Base-by-base conservation (phyloP, 2,113 vertebrate genomes). In the Turnix velox region DNA sequence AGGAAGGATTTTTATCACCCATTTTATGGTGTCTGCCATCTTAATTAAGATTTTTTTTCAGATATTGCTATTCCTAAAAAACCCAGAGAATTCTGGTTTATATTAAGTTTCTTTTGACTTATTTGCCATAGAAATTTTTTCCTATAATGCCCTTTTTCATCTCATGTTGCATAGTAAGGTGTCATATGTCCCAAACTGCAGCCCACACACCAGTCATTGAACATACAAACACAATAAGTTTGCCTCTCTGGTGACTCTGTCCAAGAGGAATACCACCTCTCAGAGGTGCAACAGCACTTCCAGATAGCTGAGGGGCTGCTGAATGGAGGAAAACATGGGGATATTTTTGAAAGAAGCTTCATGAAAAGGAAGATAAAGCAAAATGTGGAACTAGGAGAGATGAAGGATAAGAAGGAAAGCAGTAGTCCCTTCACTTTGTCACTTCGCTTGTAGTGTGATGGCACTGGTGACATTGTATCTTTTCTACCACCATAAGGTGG, bases 191-290 rank as follows among this genome's bases (percentile, higher is more conserved):
- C 18, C 14, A 27, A 15, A 15, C 14, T 27, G 18, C 51, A 76
- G 37, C 5, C 14, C 28, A 31, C n/a, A 28, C 17, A 73, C 12
- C 7, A 2, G 0, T 54, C 23, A 8, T 25, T 1, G 2, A 37
- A 61, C 13, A 2, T 14, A 51, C n/a, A 16, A 74, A 12, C 28
- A n/a, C 0, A 0, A 39, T 1, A 1, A 24, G 4, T 52, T 35
- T 65, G 25, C 3, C 4, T 89, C 7, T 14, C 23, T 1, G 2
- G 7, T 73, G 48, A 31, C 33, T 69, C 22, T 71, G 45, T 14
- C 11, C 35, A 81, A 62, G 43, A 81, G 24, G 13, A 76, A 48
- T 4, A 73, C 8, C 22, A 51, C 6, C 16, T 76, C 24, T 88
- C 19, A 40, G 2, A 52, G 24, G 40, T 63, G 18, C 7, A 52